Conservation (phyloP, 2,113 vertebrate genomes). For the Saguinus midas region DNA sequence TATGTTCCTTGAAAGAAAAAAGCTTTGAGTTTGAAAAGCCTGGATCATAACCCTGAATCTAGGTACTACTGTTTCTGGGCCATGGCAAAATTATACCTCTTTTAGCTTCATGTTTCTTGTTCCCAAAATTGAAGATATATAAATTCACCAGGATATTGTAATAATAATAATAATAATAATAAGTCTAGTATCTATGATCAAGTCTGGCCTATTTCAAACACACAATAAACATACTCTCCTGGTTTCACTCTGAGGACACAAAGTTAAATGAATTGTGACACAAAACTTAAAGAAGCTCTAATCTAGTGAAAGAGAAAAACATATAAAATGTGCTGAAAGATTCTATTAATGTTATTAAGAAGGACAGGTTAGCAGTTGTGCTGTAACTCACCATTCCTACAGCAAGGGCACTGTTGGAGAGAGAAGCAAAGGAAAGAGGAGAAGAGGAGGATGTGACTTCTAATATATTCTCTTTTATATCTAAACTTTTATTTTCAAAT, state of each 20-base stretch:
- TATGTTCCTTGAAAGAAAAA: background rate
- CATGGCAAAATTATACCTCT: background rate
- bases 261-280: background rate
- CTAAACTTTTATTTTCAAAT: background rate
- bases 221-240: background rate
- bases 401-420: too few species aligned
- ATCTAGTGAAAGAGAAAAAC: background rate
- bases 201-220: background rate
- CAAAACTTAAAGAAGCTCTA: background rate
- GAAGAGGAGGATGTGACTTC: background rate
- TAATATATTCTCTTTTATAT: background rate
- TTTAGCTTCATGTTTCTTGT: background rate
- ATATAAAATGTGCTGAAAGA: background rate
- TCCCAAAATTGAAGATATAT: background rate
- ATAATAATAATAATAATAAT: background rate
- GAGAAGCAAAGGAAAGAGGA: background rate
- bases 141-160: background rate
- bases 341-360: background rate
- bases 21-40: background rate
- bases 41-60: background rate
- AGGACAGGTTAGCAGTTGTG: background rate
- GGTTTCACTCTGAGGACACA: background rate
- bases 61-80: background rate
- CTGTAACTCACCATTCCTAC: background rate
- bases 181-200: background rate